Conservation (phyloP, 1,140 invertebrate species). For the Doryteuthis pealeii region DNA sequence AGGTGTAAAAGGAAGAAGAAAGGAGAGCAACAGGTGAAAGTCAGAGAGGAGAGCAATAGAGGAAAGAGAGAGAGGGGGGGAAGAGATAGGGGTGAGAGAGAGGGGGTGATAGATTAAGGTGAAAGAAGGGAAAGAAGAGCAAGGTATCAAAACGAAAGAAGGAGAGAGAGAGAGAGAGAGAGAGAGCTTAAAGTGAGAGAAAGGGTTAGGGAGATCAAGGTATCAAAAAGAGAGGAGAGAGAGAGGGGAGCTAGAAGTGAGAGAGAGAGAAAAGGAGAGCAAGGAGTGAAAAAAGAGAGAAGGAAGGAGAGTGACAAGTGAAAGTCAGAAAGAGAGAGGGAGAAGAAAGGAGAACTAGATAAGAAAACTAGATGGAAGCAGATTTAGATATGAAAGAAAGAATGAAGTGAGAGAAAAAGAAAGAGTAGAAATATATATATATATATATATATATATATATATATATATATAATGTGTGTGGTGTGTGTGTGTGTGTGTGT, state of each 20-base stretch:
- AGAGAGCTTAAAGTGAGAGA: not conserved
- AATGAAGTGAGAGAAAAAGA: not conserved
- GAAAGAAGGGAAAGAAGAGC: not conserved
- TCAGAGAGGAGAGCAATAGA: no score
- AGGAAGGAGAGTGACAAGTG: not conserved
- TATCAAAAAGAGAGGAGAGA: not conserved
- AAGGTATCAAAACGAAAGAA: not conserved
- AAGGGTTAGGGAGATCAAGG: not conserved
- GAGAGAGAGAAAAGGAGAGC: not conserved
- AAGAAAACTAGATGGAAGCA: not conserved
- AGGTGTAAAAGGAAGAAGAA: no score
- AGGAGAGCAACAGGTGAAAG: no score
- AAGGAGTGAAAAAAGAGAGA: not conserved
- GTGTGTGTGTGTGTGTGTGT: no score
- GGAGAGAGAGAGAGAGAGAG: not conserved
- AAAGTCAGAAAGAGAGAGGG: not conserved
- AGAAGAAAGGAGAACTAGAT: not conserved
- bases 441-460: no score
- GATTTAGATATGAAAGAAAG: not conserved
- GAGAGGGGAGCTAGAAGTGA: not conserved
- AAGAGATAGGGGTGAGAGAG: not conserved
- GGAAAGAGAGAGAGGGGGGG: not conserved
- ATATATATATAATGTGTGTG: no score
- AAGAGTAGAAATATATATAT: not conserved
- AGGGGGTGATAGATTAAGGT: not conserved